Evolutionary conservation across 1,140 invertebrate genomes (phyloP).

Genomic region (Macrotrachela quadricornifera): DNA sequence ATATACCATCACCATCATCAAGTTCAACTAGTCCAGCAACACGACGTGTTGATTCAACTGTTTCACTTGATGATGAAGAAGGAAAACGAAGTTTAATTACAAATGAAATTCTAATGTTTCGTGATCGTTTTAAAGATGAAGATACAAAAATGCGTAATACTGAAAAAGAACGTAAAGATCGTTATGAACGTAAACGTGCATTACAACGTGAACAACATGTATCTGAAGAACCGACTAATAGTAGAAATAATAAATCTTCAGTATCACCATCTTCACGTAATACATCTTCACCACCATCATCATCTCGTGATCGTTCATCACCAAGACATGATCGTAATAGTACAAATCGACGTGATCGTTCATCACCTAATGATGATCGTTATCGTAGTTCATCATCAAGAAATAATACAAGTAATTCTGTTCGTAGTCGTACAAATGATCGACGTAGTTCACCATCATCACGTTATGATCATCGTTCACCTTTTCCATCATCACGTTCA

Average conservation of each 20-base stretch:
- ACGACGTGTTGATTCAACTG: conserved; percentile 19
- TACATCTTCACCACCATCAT: too few species aligned
- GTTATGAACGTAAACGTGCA: background rate
- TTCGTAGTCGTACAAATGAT: background rate
- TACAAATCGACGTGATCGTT: too few species aligned
- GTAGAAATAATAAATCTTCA: too few species aligned
- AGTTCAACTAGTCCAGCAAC: conserved; percentile 13
- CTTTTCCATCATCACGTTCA: background rate
- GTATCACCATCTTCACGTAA: too few species aligned
- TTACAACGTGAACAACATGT: too few species aligned
- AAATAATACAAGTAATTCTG: too few species aligned
- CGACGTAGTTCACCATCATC: background rate
- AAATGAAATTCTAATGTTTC: conserved; percentile 79
- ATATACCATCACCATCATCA: background rate
- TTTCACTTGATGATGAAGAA: conserved; percentile 53
- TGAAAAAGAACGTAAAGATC: background rate
- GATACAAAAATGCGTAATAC: background rate
- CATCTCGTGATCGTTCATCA: too few species aligned
- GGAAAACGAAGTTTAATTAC: conserved; percentile 77
- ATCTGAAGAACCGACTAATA: too few species aligned
- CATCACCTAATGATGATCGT: too few species aligned
- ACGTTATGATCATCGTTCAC: background rate
- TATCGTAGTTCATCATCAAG: too few species aligned
- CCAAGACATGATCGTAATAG: too few species aligned
- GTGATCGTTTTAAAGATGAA: conserved; percentile 70